phyloP scores from a whole-genome alignment of 2,888 invertebrate species.

The Fabriciana adippe region DNA sequence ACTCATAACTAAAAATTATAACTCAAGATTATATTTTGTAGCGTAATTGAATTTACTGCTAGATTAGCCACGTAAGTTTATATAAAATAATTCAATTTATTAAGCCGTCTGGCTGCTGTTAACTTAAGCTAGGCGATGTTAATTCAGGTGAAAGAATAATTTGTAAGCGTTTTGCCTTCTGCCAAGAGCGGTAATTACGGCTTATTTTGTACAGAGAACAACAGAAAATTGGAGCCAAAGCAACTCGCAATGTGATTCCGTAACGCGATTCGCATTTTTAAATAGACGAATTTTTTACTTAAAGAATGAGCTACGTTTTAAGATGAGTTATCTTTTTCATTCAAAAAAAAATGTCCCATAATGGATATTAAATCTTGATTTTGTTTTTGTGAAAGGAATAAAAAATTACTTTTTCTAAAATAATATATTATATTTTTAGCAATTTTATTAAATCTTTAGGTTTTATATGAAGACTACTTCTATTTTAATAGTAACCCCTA shows the following conservation, averaged over 20 bases:
- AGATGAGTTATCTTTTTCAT: conserved; percentile 1
- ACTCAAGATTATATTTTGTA: neutral
- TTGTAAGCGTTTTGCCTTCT: conserved; percentile 19
- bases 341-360: neutral
- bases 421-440: too few relatives aligned
- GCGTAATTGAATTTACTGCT: conserved; percentile 1
- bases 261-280: conserved; percentile 34
- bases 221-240: conserved; percentile 34
- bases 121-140: conserved; percentile 29
- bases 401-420: too few relatives aligned
- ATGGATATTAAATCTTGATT: conserved; percentile 5
- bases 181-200: conserved; percentile 39
- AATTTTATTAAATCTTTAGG: too few relatives aligned
- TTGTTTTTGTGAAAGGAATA: neutral
- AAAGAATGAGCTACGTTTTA: conserved; percentile 25
- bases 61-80: neutral
- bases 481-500: too few relatives aligned
- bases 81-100: conserved; percentile 27
- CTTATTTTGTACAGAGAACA: conserved; percentile 38
- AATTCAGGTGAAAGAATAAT: conserved; percentile 38
- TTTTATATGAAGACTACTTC: too few relatives aligned
- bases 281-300: conserved; percentile 30
- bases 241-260: conserved; percentile 29
- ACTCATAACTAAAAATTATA: too few relatives aligned
- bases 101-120: conserved; percentile 20